A percentile compares a stretch with the other conserved stretches of the same genome.
Evolutionary conservation across 2,113 vertebrate species (phyloP).

Genomic region (Isurus oxyrinchus): DNA sequence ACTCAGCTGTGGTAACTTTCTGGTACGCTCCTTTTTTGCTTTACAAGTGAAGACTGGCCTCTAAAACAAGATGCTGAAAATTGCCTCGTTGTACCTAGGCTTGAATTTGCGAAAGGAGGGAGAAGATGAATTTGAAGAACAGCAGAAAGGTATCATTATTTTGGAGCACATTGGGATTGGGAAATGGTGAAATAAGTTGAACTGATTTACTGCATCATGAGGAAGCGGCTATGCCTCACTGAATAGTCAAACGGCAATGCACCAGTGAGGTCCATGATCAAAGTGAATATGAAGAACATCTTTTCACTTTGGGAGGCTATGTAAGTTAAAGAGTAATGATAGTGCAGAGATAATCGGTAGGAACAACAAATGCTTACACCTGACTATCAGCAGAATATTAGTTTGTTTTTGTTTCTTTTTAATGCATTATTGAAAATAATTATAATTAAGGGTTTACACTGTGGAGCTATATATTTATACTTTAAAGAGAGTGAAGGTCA

Average conservation of each 20-base stretch:
- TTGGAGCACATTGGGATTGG: no score
- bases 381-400: neutral
- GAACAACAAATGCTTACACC: neutral
- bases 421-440: neutral
- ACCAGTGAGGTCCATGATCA: neutral
- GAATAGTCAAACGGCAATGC: neutral
- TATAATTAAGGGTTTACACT: neutral
- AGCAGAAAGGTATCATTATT: no score
- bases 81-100: no score
- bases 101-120: no score
- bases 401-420: neutral
- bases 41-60: no score
- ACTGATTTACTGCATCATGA: no score
- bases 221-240: neutral
- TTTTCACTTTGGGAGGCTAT: neutral
- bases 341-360: neutral
- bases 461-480: neutral
- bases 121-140: no score
- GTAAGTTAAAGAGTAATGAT: neutral
- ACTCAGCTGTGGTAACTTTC: no score
- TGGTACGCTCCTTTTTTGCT: no score
- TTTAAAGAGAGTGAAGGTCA: neutral
- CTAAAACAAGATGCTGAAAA: no score
- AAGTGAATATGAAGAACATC: neutral
- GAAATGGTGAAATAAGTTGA: no score